A percentile compares a stretch with the other conserved stretches of the same genome.
These are phyloP conservation scores for Setophaga coronata DNA, from an alignment of 2,113 vertebrate species.

Conservation along the genomic window DNA sequence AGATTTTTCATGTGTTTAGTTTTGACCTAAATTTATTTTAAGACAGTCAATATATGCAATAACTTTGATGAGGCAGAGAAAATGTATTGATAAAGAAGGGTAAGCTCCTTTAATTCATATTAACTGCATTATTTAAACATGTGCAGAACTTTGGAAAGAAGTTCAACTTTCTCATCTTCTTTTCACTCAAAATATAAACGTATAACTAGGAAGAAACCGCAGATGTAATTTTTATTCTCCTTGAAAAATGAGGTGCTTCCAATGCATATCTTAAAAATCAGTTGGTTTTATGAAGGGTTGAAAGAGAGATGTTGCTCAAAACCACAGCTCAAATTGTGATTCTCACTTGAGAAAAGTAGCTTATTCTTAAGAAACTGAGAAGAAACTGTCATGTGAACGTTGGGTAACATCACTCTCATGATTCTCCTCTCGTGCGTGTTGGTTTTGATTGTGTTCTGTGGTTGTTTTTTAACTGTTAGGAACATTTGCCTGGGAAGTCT, in stretches of 20 bases:
- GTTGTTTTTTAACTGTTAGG: constrained; percentile 69
- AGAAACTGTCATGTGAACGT: not conserved
- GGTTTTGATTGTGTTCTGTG: not conserved
- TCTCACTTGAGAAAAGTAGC: not conserved
- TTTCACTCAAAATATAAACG: not conserved
- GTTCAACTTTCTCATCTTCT: not conserved
- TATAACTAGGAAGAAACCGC: not conserved
- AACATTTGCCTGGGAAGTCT: constrained; percentile 90
- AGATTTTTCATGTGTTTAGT: not conserved
- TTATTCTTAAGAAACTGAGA: not conserved
- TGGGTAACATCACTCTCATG: not conserved
- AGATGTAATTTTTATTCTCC: not conserved
- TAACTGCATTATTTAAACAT: not conserved
- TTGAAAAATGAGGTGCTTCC: not conserved
- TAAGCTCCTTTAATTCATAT: not conserved
- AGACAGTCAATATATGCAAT: not conserved
- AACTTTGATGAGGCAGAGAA: not conserved
- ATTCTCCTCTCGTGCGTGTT: not conserved
- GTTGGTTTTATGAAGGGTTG: not conserved
- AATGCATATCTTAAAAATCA: not conserved
- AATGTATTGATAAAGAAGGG: not conserved
- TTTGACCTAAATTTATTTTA: not conserved
- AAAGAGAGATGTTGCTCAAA: not conserved
- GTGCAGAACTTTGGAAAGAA: not conserved
- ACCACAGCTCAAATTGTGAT: not conserved